Evolutionary conservation across 2,113 vertebrate genomes (phyloP).

Genomic region (Aphyosemion australe): DNA sequence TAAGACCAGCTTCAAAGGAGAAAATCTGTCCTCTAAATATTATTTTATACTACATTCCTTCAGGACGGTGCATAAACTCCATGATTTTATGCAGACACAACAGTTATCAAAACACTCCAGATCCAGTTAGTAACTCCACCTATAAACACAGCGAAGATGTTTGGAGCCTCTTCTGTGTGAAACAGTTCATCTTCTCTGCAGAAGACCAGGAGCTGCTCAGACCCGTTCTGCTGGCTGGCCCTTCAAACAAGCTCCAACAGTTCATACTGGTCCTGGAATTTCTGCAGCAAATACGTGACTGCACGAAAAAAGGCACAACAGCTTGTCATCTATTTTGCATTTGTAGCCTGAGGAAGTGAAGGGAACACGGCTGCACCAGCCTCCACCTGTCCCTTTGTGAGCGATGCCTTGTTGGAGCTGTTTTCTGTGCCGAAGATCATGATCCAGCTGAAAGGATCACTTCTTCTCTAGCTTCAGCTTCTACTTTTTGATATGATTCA

Average conservation of each 20-base stretch:
- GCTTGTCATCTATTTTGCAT: neutral
- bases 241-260: neutral
- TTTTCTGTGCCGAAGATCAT: neutral
- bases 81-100: too few species aligned
- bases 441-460: neutral
- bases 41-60: too few species aligned
- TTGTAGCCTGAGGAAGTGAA: neutral
- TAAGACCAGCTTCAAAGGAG: neutral
- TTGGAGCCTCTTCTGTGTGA: too few species aligned
- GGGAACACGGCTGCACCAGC: too few species aligned
- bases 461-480: neutral
- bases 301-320: neutral
- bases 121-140: neutral
- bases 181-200: neutral
- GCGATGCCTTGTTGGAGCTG: neutral
- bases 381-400: neutral
- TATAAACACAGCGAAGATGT: neutral
- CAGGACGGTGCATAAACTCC: too few species aligned
- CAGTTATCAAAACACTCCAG: neutral
- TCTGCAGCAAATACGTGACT: neutral
- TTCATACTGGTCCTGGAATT: neutral
- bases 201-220: slow-evolving; percentile 2
- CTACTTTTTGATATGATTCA: neutral
- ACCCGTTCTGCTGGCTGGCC: slow-evolving; percentile 9
- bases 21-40: too few species aligned